Evolutionary conservation across 2,888 invertebrate species (phyloP).

Genomic region (Cataglyphis rosenhaueri): DNA sequence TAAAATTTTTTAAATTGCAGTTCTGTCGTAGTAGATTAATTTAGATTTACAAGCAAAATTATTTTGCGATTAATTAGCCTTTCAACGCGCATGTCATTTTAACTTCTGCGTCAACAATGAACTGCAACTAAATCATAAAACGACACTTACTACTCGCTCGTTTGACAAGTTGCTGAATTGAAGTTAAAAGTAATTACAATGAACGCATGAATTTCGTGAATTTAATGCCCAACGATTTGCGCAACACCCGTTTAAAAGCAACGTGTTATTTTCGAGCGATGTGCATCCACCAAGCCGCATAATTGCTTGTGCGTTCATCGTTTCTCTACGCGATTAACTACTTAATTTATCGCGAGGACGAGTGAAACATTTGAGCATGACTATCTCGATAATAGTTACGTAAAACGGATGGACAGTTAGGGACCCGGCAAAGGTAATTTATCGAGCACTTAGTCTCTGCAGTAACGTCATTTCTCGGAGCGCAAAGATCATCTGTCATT

Average conservation of each 20-base stretch:
- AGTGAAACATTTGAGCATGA: slow-evolving; percentile 36
- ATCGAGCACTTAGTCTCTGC: slow-evolving; percentile 47
- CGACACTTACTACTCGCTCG: slow-evolving; percentile 24
- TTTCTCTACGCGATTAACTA: slow-evolving; percentile 42
- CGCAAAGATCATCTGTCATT: slow-evolving; percentile 49
- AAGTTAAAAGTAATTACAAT: slow-evolving; percentile 35
- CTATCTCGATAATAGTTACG: slow-evolving; percentile 31
- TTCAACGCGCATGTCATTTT: not conserved
- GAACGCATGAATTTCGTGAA: slow-evolving; percentile 7
- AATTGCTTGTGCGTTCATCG: slow-evolving; percentile 32
- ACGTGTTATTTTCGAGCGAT: slow-evolving; percentile 35
- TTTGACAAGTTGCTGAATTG: slow-evolving; percentile 25
- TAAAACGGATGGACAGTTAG: slow-evolving; percentile 46
- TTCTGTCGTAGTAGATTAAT: not conserved
- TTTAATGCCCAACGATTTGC: slow-evolving; percentile 35
- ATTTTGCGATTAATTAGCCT: slow-evolving; percentile 12
- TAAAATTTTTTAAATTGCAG: not conserved
- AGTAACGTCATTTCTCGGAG: slow-evolving; percentile 44
- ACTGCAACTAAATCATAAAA: slow-evolving; percentile 4
- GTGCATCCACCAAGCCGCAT: slow-evolving; percentile 23
- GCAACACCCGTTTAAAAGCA: slow-evolving; percentile 15
- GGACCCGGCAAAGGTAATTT: slow-evolving; percentile 38
- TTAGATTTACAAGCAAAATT: slow-evolving; percentile 1
- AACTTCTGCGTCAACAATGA: not conserved
- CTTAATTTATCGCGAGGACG: slow-evolving; percentile 48